Evolutionary conservation across 1,140 invertebrate species (phyloP).

Genomic region (Mya arenaria): DNA sequence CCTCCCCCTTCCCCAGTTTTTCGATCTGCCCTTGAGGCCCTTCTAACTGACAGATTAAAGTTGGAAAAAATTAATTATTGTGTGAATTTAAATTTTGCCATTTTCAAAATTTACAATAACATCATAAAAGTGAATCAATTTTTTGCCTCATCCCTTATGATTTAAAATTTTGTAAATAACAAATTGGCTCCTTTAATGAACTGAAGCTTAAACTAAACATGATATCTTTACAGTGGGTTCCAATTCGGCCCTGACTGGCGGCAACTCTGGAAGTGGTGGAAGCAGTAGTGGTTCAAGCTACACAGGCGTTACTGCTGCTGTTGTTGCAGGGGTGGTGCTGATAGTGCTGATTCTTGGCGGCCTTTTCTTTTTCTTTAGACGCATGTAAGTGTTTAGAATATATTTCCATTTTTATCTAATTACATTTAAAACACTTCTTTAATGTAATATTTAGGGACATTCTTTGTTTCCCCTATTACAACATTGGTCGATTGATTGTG

Average conservation of each 20-base stretch:
- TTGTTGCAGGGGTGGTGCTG: constrained; percentile 21
- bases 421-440: background rate
- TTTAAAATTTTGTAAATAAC: too few species aligned
- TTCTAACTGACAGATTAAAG: too few species aligned
- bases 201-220: too few species aligned
- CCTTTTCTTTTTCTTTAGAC: constrained; percentile 16
- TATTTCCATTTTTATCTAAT: background rate
- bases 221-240: background rate
- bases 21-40: too few species aligned
- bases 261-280: background rate
- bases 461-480: background rate
- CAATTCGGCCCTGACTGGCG: background rate
- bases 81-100: too few species aligned
- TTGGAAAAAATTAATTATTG: too few species aligned
- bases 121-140: too few species aligned
- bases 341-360: constrained; percentile 31
- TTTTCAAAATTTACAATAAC: too few species aligned
- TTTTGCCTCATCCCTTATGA: too few species aligned
- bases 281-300: constrained; percentile 21
- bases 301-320: constrained; percentile 34
- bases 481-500: background rate
- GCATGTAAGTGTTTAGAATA: constrained; percentile 29
- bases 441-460: background rate
- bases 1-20: too few species aligned
- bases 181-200: too few species aligned